These are phyloP conservation scores for Uloborus plumipes DNA, from an alignment of 2,888 invertebrate species.

Conservation along the genomic window DNA sequence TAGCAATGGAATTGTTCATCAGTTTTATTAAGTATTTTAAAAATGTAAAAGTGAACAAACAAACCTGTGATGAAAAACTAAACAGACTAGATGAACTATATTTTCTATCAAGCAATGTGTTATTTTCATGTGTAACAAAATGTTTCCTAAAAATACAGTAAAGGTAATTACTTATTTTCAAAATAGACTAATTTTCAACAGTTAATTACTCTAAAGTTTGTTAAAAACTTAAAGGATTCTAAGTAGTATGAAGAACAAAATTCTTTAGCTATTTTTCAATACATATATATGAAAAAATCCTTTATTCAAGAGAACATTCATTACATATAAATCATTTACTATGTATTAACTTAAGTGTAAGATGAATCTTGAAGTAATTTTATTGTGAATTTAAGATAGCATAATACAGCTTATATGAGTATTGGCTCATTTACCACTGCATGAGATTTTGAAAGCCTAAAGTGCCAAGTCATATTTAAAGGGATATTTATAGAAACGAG, in stretches of 20 bases:
- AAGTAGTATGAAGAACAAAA: background rate
- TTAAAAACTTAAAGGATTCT: background rate
- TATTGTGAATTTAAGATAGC: too few species aligned
- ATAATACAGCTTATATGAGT: too few species aligned
- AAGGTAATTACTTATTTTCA: background rate
- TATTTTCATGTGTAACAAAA: constrained; percentile 17
- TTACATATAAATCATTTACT: background rate
- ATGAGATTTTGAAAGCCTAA: too few species aligned
- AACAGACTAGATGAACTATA: background rate
- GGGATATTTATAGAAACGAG: too few species aligned
- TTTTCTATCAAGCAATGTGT: constrained; percentile 7
- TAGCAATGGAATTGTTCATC: too few species aligned
- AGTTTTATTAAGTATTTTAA: background rate
- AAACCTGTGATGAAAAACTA: constrained; percentile 1
- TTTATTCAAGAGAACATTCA: background rate
- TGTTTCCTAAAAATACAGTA: constrained; percentile 16
- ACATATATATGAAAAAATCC: background rate
- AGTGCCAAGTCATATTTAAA: too few species aligned
- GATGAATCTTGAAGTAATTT: too few species aligned
- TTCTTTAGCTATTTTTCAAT: background rate
- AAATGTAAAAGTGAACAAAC: too few species aligned
- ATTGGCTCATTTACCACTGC: too few species aligned
- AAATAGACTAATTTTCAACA: too few species aligned
- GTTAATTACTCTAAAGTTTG: too few species aligned
- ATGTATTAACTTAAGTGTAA: too few species aligned